Evolutionary conservation across 2,113 vertebrate genomes (phyloP).

Genomic region (Oncorhynchus kisutch): DNA sequence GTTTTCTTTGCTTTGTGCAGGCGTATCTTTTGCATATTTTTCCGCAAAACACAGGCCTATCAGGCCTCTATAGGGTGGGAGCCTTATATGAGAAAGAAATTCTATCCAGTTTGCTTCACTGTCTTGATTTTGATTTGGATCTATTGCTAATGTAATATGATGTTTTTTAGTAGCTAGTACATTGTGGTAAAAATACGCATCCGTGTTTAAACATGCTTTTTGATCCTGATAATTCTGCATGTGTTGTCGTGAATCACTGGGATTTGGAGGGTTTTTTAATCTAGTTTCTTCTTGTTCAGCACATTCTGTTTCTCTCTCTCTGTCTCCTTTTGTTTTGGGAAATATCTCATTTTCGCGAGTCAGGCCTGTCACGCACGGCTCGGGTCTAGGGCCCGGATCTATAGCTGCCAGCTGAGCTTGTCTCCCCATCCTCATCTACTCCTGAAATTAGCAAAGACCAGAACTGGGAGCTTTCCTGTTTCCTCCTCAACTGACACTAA

Average conservation of each 20-base stretch:
- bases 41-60: too few species aligned
- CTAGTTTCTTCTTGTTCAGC: slow-evolving; percentile 61
- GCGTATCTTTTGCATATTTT: too few species aligned
- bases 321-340: slow-evolving; percentile 65
- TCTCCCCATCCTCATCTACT: slow-evolving; percentile 19
- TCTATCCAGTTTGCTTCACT: not conserved
- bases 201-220: slow-evolving; percentile 43
- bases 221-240: slow-evolving; percentile 59
- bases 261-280: slow-evolving; percentile 60
- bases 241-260: slow-evolving; percentile 58
- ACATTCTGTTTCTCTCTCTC: slow-evolving; percentile 33
- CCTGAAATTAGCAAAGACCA: slow-evolving; percentile 30
- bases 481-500: not conserved
- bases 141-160: not conserved
- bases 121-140: not conserved
- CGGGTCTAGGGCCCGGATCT: slow-evolving; percentile 37
- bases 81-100: too few species aligned
- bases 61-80: too few species aligned
- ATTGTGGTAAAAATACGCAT: not conserved
- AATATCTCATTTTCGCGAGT: slow-evolving; percentile 69
- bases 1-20: not conserved
- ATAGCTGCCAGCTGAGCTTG: not conserved
- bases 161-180: not conserved
- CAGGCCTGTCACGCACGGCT: slow-evolving; percentile 54
- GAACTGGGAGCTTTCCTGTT: not conserved